These are phyloP conservation scores for Lepisosteus osseus DNA, from an alignment of 2,113 vertebrate genomes.

Conservation along the genomic window DNA sequence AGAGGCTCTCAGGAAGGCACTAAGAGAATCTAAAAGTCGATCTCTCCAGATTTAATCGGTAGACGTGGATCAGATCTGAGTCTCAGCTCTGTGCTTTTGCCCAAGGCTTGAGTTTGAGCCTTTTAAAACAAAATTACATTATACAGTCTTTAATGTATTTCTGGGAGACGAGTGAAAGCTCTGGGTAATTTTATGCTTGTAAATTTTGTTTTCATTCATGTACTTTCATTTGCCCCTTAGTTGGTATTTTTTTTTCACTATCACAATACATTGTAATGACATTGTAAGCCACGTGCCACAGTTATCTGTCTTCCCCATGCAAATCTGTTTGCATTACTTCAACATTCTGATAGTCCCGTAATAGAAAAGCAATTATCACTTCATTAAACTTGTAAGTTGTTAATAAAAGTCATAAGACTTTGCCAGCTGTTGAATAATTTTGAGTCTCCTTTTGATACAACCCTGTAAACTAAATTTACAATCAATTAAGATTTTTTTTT, in stretches of 20 bases:
- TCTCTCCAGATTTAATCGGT: neutral
- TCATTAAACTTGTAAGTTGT: conserved; percentile 58
- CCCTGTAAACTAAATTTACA: conserved; percentile 19
- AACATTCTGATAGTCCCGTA: conserved; percentile 57
- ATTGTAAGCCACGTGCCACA: conserved; percentile 49
- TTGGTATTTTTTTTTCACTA: conserved; percentile 41
- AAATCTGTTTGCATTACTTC: conserved; percentile 69
- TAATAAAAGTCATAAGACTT: conserved; percentile 64
- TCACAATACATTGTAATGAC: conserved; percentile 60
- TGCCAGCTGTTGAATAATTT: conserved; percentile 63
- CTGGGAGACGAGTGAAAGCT: conserved; percentile 16
- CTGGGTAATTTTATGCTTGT: conserved; percentile 7
- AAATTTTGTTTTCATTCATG: conserved; percentile 22
- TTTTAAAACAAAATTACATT: conserved; percentile 36
- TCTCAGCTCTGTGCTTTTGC: conserved; percentile 45
- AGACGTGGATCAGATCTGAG: conserved; percentile 24
- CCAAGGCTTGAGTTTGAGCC: conserved; percentile 29
- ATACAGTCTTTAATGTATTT: conserved; percentile 26
- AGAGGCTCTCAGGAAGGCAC: conserved; percentile 39
- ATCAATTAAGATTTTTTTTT: conserved; percentile 52
- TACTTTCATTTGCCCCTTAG: conserved; percentile 31
- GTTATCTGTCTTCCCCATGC: conserved; percentile 57
- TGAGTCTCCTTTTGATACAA: conserved; percentile 40
- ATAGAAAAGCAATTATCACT: conserved; percentile 66
- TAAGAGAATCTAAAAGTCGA: neutral